A percentile compares a stretch with the other conserved stretches of the same genome.
Conservation (phyloP, 1,140 invertebrate genomes). For the Dufourea novaeangliae region DNA sequence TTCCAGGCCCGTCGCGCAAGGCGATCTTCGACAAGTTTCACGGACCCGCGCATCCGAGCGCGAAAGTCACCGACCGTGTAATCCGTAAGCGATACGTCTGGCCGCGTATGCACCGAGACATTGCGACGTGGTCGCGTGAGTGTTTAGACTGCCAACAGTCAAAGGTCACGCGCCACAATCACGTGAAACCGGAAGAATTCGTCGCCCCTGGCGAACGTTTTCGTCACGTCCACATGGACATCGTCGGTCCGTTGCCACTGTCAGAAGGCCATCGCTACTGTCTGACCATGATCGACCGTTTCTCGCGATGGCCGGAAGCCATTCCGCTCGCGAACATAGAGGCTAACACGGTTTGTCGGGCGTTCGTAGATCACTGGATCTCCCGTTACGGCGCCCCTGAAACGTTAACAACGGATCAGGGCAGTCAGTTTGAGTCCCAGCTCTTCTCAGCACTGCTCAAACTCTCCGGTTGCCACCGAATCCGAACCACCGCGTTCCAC, state of each 20-base stretch:
- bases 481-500: background rate
- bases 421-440: background rate
- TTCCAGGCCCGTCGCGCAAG: background rate
- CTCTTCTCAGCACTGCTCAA: background rate
- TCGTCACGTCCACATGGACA: constrained; percentile 5
- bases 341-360: background rate
- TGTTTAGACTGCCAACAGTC: background rate
- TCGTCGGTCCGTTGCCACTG: background rate
- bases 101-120: background rate
- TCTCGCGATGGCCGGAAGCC: background rate
- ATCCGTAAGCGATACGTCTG: background rate
- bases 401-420: background rate
- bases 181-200: background rate
- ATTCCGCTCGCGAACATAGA: background rate
- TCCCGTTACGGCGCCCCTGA: background rate
- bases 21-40: background rate
- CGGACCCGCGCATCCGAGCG: background rate
- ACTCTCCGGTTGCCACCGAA: background rate
- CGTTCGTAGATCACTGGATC: background rate
- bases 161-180: background rate
- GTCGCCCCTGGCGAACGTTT: background rate
- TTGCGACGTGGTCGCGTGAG: background rate
- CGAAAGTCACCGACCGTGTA: background rate
- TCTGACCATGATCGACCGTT: background rate
- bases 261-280: background rate